These are phyloP conservation scores for Troilus luridus DNA, from an alignment of 2,888 invertebrate genomes.

Conservation along the genomic window DNA sequence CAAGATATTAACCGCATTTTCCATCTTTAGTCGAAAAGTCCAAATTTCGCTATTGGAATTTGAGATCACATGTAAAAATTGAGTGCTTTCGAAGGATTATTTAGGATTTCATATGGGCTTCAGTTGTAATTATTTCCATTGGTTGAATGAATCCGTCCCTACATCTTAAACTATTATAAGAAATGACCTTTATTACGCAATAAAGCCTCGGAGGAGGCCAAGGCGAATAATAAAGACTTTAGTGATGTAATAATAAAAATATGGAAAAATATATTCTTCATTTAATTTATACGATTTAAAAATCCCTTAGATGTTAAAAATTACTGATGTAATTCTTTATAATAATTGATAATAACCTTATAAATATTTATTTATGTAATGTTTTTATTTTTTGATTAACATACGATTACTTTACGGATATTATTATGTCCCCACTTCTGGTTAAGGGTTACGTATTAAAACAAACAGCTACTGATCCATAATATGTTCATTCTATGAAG, in stretches of 20 bases:
- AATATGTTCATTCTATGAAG: too few relatives aligned
- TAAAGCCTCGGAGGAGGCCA: background rate
- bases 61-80: too few relatives aligned
- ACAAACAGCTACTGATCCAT: too few relatives aligned
- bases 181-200: background rate
- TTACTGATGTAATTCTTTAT: background rate
- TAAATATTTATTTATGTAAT: background rate
- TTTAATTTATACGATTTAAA: background rate
- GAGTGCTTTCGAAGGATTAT: too few relatives aligned
- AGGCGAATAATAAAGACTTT: background rate
- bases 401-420: background rate
- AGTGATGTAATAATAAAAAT: constrained; percentile 9
- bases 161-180: background rate
- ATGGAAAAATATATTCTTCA: background rate
- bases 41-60: too few relatives aligned
- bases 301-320: background rate
- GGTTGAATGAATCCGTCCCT: background rate
- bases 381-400: background rate
- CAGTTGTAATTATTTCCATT: too few relatives aligned
- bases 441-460: too few relatives aligned
- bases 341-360: background rate
- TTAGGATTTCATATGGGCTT: too few relatives aligned
- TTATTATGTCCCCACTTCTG: background rate
- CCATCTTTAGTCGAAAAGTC: too few relatives aligned
- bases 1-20: too few relatives aligned